Percentiles rank a stretch among this genome's conserved stretches.
These are phyloP conservation scores for Gryllus longicercus DNA, from an alignment of 2,888 invertebrate genomes.

Conservation along the genomic window DNA sequence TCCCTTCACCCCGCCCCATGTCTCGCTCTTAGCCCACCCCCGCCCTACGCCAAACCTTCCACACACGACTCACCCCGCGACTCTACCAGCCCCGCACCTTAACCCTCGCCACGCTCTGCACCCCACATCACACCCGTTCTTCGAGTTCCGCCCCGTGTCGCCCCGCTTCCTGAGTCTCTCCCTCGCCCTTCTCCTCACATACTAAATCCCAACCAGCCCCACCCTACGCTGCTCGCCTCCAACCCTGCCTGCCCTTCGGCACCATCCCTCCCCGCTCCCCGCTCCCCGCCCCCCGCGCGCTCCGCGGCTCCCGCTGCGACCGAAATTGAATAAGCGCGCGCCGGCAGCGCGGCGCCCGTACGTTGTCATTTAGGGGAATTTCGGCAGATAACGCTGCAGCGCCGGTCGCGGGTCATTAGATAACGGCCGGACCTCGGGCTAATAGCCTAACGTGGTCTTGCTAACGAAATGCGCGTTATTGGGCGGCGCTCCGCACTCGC, in stretches of 20 bases:
- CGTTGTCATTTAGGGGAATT: constrained; percentile 8
- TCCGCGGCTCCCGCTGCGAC: neutral
- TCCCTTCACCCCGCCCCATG: too few relatives aligned
- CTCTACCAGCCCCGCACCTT: too few relatives aligned
- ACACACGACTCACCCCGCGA: too few relatives aligned
- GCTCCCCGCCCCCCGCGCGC: neutral
- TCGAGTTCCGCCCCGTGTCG: too few relatives aligned
- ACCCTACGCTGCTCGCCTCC: too few relatives aligned
- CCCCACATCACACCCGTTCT: too few relatives aligned
- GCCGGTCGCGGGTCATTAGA: constrained; percentile 8
- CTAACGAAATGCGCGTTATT: constrained; percentile 10
- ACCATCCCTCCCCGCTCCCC: neutral
- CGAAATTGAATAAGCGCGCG: neutral
- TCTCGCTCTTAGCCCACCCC: too few relatives aligned
- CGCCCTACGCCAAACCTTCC: too few relatives aligned
- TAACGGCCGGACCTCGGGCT: constrained; percentile 4
- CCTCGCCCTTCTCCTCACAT: too few relatives aligned
- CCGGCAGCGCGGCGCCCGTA: neutral
- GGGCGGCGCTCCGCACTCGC: neutral
- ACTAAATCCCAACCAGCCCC: too few relatives aligned
- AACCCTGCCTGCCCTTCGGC: neutral
- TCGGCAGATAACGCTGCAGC: neutral
- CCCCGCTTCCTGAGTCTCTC: too few relatives aligned
- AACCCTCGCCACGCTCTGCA: too few relatives aligned
- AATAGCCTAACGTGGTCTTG: constrained; percentile 10